Evolutionary conservation across 2,797 vertebrate genomes (phyloP).

Genomic region (Peromyscus nudipes): DNA sequence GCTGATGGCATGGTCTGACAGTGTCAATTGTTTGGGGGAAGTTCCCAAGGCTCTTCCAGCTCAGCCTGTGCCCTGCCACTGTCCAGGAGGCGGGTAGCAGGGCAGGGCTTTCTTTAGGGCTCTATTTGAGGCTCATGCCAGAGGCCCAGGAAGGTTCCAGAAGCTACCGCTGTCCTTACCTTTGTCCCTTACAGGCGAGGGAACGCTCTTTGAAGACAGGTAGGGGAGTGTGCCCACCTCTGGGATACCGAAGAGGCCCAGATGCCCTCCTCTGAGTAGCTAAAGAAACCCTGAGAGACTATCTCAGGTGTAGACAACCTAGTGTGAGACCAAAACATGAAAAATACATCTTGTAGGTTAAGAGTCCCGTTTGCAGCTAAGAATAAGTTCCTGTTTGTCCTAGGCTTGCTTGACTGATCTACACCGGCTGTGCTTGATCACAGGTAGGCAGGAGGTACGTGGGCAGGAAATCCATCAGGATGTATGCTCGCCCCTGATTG

Average conservation of each 20-base stretch:
- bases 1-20: neutral
- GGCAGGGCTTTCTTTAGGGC: neutral
- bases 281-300: neutral
- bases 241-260: neutral
- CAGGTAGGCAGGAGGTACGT: neutral
- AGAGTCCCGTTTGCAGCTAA: neutral
- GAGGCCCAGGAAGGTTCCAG: conserved; percentile 16
- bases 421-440: neutral
- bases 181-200: neutral
- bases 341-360: neutral
- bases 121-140: neutral
- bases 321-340: neutral
- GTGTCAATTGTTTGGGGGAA: neutral
- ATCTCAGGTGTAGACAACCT: neutral
- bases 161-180: neutral
- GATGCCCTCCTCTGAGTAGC: neutral
- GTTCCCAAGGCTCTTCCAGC: neutral
- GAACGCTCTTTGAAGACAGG: neutral
- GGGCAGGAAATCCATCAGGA: neutral
- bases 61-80: neutral
- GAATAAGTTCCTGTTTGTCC: neutral
- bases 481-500: neutral
- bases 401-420: neutral
- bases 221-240: neutral
- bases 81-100: neutral